Conservation (phyloP, 2,888 invertebrate species). For the Amphipyra tragopoginis region DNA sequence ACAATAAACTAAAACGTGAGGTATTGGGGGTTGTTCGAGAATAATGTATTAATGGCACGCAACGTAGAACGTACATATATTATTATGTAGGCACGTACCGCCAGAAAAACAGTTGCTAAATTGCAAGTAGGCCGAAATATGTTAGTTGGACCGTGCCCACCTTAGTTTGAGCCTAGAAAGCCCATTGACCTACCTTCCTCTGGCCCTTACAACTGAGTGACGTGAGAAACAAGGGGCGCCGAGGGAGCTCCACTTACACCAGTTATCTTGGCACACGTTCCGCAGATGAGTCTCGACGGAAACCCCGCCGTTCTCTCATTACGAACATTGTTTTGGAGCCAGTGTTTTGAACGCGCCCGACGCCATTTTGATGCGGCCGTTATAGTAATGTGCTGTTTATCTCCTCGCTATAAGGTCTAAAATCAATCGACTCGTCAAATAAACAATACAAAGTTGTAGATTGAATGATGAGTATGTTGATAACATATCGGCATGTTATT, state of each 20-base stretch:
- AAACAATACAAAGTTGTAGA: constrained; percentile 59
- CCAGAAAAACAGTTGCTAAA: constrained; percentile 73
- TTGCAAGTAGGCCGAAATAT: constrained; percentile 78
- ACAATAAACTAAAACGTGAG: constrained; percentile 39
- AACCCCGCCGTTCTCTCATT: constrained; percentile 76
- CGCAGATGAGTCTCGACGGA: constrained; percentile 74
- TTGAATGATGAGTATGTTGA: constrained; percentile 63
- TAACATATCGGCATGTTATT: constrained; percentile 57
- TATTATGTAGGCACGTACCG: constrained; percentile 67
- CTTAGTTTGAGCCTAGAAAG: constrained; percentile 66
- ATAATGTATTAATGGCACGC: constrained; percentile 55
- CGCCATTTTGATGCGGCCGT: constrained; percentile 60
- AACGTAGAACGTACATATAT: constrained; percentile 49
- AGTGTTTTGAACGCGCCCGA: constrained; percentile 72
- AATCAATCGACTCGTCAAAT: constrained; percentile 38
- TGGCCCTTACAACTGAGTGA: constrained; percentile 58
- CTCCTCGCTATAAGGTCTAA: constrained; percentile 49
- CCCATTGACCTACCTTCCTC: constrained; percentile 75
- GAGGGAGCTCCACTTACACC: constrained; percentile 60
- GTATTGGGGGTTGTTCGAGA: constrained; percentile 39
- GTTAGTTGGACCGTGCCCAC: constrained; percentile 72
- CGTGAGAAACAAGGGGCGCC: constrained; percentile 48
- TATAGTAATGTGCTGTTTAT: constrained; percentile 57
- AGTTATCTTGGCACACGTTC: constrained; percentile 69
- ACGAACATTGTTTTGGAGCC: constrained; percentile 73